These are phyloP conservation scores for Lasioglossum leucozonium DNA, from an alignment of 2,888 invertebrate genomes.

Conservation along the genomic window DNA sequence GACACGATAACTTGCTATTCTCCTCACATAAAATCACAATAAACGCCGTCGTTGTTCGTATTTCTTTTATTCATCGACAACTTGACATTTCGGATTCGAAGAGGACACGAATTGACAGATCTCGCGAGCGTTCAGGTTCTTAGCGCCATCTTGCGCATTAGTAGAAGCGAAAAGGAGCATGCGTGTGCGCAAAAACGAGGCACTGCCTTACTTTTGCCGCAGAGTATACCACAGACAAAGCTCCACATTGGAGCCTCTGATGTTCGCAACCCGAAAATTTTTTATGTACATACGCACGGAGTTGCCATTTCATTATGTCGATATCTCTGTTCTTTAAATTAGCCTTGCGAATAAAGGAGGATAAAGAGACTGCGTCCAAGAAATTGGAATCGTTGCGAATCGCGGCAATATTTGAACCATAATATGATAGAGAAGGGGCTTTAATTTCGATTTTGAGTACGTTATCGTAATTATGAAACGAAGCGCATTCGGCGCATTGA, in stretches of 20 bases:
- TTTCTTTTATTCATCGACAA: slow-evolving; percentile 40
- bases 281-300: neutral
- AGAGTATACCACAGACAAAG: neutral
- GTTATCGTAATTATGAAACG: neutral
- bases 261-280: neutral
- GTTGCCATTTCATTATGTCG: neutral
- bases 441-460: neutral
- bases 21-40: neutral
- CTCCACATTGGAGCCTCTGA: neutral
- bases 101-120: slow-evolving; percentile 42
- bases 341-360: neutral
- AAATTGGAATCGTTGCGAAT: neutral
- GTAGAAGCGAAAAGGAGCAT: slow-evolving; percentile 2
- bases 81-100: slow-evolving; percentile 15
- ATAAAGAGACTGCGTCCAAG: neutral
- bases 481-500: neutral
- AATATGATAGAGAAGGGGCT: neutral
- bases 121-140: slow-evolving; percentile 33
- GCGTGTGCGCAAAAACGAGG: slow-evolving; percentile 41
- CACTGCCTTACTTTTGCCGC: neutral
- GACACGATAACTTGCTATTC: neutral
- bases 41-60: slow-evolving; percentile 14
- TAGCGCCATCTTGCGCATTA: slow-evolving; percentile 44
- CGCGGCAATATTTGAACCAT: neutral
- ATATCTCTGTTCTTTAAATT: neutral